phyloP scores from a whole-genome alignment of 2,113 vertebrate genomes.

The Leucosticte australis region DNA sequence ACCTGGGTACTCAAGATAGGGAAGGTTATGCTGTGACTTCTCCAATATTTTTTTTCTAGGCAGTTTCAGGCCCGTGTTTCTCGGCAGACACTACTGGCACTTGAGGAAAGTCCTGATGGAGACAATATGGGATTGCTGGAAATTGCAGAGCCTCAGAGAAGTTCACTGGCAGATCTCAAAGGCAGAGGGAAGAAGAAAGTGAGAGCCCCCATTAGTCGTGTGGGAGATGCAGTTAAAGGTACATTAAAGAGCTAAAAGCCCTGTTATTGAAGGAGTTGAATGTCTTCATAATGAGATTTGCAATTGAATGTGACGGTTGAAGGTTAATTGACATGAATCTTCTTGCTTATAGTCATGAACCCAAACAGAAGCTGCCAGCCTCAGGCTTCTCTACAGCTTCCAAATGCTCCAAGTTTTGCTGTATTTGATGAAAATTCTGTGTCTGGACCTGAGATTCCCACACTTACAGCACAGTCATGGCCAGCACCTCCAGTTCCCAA shows the following conservation, averaged over 20 bases:
- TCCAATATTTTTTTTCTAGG: slow-evolving; percentile 60
- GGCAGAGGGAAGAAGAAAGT: slow-evolving; percentile 87
- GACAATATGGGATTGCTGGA: slow-evolving; percentile 16
- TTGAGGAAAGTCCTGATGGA: slow-evolving; percentile 69
- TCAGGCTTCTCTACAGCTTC: slow-evolving; percentile 48
- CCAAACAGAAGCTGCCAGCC: slow-evolving; percentile 72
- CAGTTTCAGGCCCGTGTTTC: slow-evolving; percentile 91
- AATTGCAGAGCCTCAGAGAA: slow-evolving; percentile 75
- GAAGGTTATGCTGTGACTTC: background rate
- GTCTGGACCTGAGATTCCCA: slow-evolving; percentile 53
- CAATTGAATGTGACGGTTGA: background rate
- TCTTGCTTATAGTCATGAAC: slow-evolving; percentile 64
- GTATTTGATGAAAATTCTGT: slow-evolving; percentile 88
- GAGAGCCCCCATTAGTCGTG: slow-evolving; percentile 81
- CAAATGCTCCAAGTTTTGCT: slow-evolving; percentile 69
- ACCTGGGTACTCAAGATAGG: too few relatives aligned
- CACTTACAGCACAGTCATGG: slow-evolving; percentile 77
- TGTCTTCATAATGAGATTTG: background rate
- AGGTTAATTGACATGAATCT: background rate
- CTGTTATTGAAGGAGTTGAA: background rate
- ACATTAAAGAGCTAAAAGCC: background rate
- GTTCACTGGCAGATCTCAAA: slow-evolving; percentile 84
- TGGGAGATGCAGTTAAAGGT: slow-evolving; percentile 81
- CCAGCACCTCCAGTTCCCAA: slow-evolving; percentile 78
- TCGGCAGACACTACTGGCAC: slow-evolving; percentile 80